Base-by-base conservation (phyloP, 2,888 invertebrate species). In the Heliconius aoede region DNA sequence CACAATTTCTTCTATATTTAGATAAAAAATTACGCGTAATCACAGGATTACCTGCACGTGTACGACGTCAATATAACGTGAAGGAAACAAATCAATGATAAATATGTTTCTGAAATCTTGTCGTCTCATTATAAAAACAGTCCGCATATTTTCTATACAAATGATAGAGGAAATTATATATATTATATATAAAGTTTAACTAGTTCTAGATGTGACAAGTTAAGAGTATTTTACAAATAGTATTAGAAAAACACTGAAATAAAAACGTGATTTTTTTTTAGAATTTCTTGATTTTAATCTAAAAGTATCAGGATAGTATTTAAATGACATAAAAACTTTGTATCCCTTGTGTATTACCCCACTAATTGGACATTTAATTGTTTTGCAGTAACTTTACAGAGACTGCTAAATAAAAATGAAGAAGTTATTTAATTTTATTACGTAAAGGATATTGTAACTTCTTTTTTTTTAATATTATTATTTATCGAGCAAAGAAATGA, bases 11-110 rank as follows among this genome's bases (percentile, higher is more conserved):
- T 76, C 85, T 87, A 87, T 86, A 85, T 86, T 84, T 86, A 84
- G 85, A 85, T 80, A 24, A 78, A 80, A 75, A 79, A 75, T 79
- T 77, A 71, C 65, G 67, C 76, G 79, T 81, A 85, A 86, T 86
- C 83, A 86, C 78, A 72, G 85, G 84, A 90, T 90, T 86, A 81
- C 85, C 85, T 86, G 86, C 91, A 87, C 90, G 91, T 90, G 91
- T 86, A 87, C 80, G 81, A 68, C 82, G 78, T 85, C 79, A 77
- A 79, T 78, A 75, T 73, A 60, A 30, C 61, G 46, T 40, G 68
- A 72, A 74, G 62, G 36, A 36, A 68, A 51, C 9, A 64, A 58
- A 69, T 69, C 51, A 21, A 46, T 68, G 51, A 51, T 46, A 51
- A n/a, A 51, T 30, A 51, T 30, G 51, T 69, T 51, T 30, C 21